Evolutionary conservation across 1,140 invertebrate species (phyloP), one percentile per base, ranked within the genome.

Genomic region (Drosophila parabipectinata): DNA sequence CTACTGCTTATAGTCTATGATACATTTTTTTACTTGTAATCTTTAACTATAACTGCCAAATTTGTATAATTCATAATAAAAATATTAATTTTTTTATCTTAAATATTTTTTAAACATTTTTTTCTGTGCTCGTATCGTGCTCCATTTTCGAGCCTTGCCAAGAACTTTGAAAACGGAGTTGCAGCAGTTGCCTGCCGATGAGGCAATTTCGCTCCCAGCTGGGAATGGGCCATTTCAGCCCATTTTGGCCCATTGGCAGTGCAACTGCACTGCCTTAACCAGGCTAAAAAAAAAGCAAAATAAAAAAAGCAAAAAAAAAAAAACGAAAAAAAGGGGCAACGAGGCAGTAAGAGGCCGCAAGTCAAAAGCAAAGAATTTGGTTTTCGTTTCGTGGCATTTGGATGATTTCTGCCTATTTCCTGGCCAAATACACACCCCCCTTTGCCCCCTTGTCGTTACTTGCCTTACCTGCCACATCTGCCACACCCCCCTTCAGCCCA

Each of bases 391-490:
- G 77, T 85, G 82, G 78, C 82, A 85, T 85, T 85, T 87, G 69
- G 82, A 75, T 85, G 77, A 85, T 87, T 85, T 85, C 78, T 87
- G 82, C 82, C 73, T 84, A 84, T 85, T 84, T 85, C 73, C 73
- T 68, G 73, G 59, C 60, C 44, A 52, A 67, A 63, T 9, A 34
- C 63, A 63, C 34, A 63, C 8, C 30, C 8, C 2, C 10, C 18
- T 21, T 21, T n/a, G 21, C 1, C 7, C 4, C 15, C 8, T 1
- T 1, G 7, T 12, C 8, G 3, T 4, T 12, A 2, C 44, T 44
- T 15, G 50, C 15, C 15, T 7, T 37, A 21, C 14, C 21, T 15
- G 39, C 18, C 50, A 21, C 24, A 9, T 0, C 7, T 8, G 41
- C 41, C 14, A 18, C 41, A 3, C 10, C 12, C n/a, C 26, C 26